Conservation (phyloP, 2,888 invertebrate species). For the Pristionchus maxplancki region DNA sequence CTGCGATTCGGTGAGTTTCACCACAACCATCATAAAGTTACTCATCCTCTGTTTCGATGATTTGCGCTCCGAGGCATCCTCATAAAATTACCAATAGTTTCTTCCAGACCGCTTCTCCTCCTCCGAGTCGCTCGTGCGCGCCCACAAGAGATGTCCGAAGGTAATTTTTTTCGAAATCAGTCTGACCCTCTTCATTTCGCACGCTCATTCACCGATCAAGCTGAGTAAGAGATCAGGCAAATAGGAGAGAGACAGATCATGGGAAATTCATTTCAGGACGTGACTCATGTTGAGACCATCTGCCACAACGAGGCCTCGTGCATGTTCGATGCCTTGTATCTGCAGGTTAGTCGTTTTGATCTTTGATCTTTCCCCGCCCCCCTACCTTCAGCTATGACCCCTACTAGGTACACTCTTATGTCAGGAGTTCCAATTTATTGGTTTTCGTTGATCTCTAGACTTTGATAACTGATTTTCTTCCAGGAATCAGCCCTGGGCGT, state of each 20-base stretch:
- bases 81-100: background rate
- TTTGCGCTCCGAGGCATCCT: background rate
- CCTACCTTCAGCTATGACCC: background rate
- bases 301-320: constrained; percentile 56
- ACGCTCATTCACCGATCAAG: no score
- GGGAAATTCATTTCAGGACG: no score
- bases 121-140: background rate
- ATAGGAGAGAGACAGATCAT: no score
- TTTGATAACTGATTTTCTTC: background rate
- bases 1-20: constrained; percentile 28
- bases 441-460: background rate
- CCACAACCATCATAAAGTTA: background rate
- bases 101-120: background rate
- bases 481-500: background rate
- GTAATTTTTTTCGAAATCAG: background rate
- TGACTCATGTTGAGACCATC: constrained; percentile 43
- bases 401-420: no score
- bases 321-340: constrained; percentile 56
- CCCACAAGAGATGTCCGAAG: constrained; percentile 53
- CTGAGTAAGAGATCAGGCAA: no score
- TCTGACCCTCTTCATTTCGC: background rate
- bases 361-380: background rate
- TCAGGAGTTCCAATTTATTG: background rate
- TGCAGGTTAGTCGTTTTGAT: constrained; percentile 53
- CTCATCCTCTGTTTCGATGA: background rate